Percentiles rank a stretch among this genome's conserved stretches.
These are phyloP conservation scores for Struthio camelus DNA, from an alignment of 2,113 vertebrate genomes.

Conservation along the genomic window DNA sequence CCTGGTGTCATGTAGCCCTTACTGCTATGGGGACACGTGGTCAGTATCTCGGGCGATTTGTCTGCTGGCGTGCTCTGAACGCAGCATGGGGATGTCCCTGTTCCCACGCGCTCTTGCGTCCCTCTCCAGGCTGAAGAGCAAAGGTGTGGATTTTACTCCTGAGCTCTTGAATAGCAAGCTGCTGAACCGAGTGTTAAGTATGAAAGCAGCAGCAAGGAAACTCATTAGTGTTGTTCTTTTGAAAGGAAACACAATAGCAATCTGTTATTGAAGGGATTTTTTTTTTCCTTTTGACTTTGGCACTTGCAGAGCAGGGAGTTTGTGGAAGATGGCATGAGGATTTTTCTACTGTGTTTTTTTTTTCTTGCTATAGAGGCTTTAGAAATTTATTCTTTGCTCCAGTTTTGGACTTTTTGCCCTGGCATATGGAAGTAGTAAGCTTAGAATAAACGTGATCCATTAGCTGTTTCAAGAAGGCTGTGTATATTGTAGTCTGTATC, in stretches of 20 bases:
- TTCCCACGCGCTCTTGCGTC: not conserved
- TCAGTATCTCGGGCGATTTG: not conserved
- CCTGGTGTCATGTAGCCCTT: no score
- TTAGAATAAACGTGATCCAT: not conserved
- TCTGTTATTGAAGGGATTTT: not conserved
- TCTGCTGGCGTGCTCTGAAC: not conserved
- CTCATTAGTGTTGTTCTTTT: not conserved
- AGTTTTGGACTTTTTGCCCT: not conserved
- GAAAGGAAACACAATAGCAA: not conserved
- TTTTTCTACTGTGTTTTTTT: not conserved
- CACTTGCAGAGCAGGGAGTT: not conserved
- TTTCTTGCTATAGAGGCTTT: not conserved
- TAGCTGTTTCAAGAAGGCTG: constrained; percentile 31
- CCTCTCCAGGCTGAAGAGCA: fast-evolving
- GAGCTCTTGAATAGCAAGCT: not conserved
- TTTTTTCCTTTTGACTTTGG: not conserved
- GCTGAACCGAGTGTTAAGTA: not conserved
- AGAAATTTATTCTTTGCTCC: constrained; percentile 12
- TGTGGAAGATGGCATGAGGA: not conserved
- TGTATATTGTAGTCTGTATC: fast-evolving
- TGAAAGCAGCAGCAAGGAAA: not conserved
- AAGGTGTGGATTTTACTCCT: not conserved
- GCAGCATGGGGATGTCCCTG: fast-evolving
- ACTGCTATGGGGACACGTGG: not conserved
- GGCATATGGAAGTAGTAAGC: constrained; percentile 1